Base-by-base conservation (phyloP, 2,797 vertebrate species). In the Pseudotriccus pelzelni region DNA sequence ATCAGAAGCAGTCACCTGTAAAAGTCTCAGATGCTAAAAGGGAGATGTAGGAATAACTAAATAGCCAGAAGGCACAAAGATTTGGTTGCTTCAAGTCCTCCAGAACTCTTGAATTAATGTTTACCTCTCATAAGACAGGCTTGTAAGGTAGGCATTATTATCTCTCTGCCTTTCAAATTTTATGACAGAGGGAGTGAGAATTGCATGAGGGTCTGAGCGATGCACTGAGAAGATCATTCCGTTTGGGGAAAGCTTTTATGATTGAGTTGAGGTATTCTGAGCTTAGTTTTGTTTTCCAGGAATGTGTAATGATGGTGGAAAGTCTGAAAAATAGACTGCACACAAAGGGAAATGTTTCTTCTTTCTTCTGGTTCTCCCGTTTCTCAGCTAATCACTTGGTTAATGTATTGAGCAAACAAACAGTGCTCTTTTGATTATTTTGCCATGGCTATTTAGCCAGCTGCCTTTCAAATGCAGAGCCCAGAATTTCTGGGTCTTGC, bases 381-480 rank as follows among this genome's bases (percentile, higher is more conserved):
- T 93, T 81, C 73, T 85, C 14, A 6, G 62, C 47, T 93, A 92
- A 94, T 92, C 50, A 41, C 52, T 87, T 34, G 9, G 32, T 95
- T 96, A 87, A 87, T 41, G 56, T 52, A 77, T 63, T 81, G 69
- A 95, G 62, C 64, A 95, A 96, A 96, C 83, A 95, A 95, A 94
- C 80, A 53, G 68, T 77, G 32, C 32, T 74, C 82, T 91, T 90
- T 75, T 55, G 30, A 75, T 94, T 96, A 47, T 92, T 95, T 94
- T 87, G 69, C 82, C 72, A 68, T 0, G 3, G 56, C 36, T 92
- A 53, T 92, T 94, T 80, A 94, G 60, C 58, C 90, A 89, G 79
- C 79, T 85, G 90, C 84, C 32, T 96, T 93, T 92, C 66, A 89
- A 87, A 95, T 14, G 58, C 78, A 80, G 58, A 91, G 68, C 79